These are phyloP conservation scores for Petrolisthes manimaculis DNA, from an alignment of 2,888 invertebrate genomes.

Conservation along the genomic window DNA sequence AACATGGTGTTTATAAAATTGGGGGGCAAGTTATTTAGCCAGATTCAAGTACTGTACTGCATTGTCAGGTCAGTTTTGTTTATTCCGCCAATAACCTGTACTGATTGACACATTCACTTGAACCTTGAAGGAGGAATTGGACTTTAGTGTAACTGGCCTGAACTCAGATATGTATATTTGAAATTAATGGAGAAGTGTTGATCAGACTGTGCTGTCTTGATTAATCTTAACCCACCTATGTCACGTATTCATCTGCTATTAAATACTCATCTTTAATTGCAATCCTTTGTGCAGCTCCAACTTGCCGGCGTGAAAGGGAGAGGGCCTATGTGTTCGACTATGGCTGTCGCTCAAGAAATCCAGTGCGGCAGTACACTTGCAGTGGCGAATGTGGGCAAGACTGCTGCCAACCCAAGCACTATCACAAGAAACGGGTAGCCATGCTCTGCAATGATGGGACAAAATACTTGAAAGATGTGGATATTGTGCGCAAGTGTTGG, in stretches of 20 bases:
- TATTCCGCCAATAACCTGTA: too few relatives aligned
- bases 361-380: constrained; percentile 90
- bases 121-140: too few relatives aligned
- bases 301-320: constrained; percentile 89
- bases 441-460: constrained; percentile 93
- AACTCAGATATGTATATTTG: too few relatives aligned
- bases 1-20: too few relatives aligned
- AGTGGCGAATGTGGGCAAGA: constrained; percentile 78
- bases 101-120: too few relatives aligned
- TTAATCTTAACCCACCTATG: background rate
- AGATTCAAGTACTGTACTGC: too few relatives aligned
- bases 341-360: constrained; percentile 89
- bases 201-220: background rate
- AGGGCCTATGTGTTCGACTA: constrained; percentile 92
- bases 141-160: too few relatives aligned
- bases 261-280: background rate
- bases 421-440: constrained; percentile 89
- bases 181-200: too few relatives aligned
- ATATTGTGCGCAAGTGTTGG: constrained; percentile 95
- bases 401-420: constrained; percentile 92
- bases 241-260: background rate
- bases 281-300: constrained; percentile 74
- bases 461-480: constrained; percentile 94
- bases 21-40: too few relatives aligned
- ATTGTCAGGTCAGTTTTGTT: too few relatives aligned